Evolutionary conservation across 2,888 invertebrate genomes (phyloP).

Genomic region (Zaprionus lineosus): DNA sequence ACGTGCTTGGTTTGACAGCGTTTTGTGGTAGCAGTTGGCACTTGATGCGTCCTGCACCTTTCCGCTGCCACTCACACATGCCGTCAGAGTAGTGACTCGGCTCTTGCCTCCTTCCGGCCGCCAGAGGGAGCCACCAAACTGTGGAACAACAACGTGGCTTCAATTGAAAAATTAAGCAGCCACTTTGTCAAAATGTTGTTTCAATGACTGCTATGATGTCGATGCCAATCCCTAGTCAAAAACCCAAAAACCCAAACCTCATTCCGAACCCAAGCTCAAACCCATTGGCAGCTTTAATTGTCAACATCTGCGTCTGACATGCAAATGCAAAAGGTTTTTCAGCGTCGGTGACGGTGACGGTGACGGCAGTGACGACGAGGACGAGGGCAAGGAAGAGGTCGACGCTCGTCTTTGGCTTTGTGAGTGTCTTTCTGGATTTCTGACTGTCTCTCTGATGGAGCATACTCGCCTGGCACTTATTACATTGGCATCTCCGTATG

Average conservation of each 20-base stretch:
- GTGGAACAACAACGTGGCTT: conserved; percentile 15
- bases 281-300: conserved; percentile 65
- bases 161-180: conserved; percentile 76
- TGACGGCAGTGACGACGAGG: too few relatives aligned
- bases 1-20: conserved; percentile 61
- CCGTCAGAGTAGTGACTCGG: too few relatives aligned
- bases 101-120: too few relatives aligned
- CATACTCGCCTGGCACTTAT: conserved; percentile 74
- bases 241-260: not conserved
- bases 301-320: conserved; percentile 70
- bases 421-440: too few relatives aligned
- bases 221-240: not conserved
- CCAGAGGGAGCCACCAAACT: not conserved
- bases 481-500: conserved; percentile 75
- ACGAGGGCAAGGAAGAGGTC: too few relatives aligned
- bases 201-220: conserved; percentile 42
- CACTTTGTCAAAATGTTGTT: conserved; percentile 73
- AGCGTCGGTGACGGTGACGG: conserved; percentile 50
- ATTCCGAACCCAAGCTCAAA: conserved; percentile 10
- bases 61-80: conserved; percentile 13
- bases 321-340: conserved; percentile 66
- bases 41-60: conserved; percentile 59
- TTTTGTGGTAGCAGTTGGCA: conserved; percentile 64
- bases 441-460: too few relatives aligned
- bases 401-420: too few relatives aligned